Percentiles rank a stretch among this genome's conserved stretches.
Evolutionary conservation across 2,888 invertebrate species (phyloP).

Genomic region (Helleia helle): DNA sequence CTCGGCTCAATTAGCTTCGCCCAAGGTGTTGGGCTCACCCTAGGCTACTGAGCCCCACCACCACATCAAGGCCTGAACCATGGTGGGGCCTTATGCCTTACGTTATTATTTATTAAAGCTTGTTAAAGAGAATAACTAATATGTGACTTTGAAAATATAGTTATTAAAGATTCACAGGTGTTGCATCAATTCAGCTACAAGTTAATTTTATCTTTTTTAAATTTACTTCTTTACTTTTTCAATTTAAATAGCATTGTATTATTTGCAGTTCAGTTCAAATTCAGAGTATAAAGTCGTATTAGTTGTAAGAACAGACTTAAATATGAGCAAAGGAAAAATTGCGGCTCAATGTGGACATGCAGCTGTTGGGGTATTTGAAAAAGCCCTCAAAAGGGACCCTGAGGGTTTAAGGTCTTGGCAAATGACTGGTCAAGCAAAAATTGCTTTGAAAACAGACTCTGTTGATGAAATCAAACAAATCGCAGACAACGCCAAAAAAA

Average conservation of each 20-base stretch:
- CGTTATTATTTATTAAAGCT: background rate
- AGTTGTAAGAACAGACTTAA: conserved; percentile 90
- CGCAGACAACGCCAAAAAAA: conserved; percentile 77
- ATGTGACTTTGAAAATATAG: background rate
- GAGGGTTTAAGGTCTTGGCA: conserved; percentile 74
- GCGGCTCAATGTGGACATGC: conserved; percentile 97
- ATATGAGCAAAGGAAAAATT: conserved; percentile 96
- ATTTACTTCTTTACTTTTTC: background rate
- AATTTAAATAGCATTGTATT: conserved; percentile 4
- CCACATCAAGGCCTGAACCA: no score
- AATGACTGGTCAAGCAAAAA: conserved; percentile 87
- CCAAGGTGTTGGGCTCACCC: no score
- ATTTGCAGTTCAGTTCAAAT: conserved; percentile 50
- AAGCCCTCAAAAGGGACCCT: conserved; percentile 76
- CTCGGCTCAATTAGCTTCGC: no score
- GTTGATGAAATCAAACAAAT: conserved; percentile 82
- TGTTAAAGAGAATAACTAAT: background rate
- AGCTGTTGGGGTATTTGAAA: conserved; percentile 89
- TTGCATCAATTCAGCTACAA: background rate
- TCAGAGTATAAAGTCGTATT: conserved; percentile 87
- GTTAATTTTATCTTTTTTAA: background rate
- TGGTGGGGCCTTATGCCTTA: no score
- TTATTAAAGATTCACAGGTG: background rate
- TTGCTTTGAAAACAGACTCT: conserved; percentile 87
- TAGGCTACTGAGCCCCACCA: no score